Base-by-base conservation (phyloP, 1,140 invertebrate genomes). In the Cecropterus lyciades region DNA sequence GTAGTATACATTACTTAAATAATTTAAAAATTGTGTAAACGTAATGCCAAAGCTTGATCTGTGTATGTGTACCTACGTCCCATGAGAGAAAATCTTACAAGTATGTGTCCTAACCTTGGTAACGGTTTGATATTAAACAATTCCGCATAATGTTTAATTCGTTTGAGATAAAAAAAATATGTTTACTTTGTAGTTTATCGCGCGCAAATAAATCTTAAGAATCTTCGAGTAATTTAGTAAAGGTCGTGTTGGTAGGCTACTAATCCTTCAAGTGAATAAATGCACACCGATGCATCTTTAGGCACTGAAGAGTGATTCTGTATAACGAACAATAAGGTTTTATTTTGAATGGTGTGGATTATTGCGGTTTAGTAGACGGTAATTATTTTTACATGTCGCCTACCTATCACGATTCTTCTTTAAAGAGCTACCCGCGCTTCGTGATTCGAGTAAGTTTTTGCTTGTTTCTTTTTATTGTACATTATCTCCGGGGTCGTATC, bases 361-460 rank as follows among this genome's bases (percentile, higher is more conserved):
- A 27, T 43, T 59, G 46, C 56, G 42, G 55, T 57, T 40, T 30
- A 46, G 37, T 51, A 60, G 68, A 62, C 48, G 63, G 81, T 79
- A 79, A 84, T 84, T 83, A 86, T 80, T 86, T 79, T 70, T 76
- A 75, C 66, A 69, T 79, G 80, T 86, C 82, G 70, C 75, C 80
- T 80, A 84, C 78, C 72, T 84, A 84, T 84, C 82, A 75, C 62
- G 65, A 70, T 65, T 77, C 77, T 76, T 78, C 75, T 74, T 72
- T 81, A 74, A 79, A 77, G 72, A 67, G 83, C 76, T 82, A 80
- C 76, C 76, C 77, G 75, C 75, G 64, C 64, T 65, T 81, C 79
- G 77, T 82, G 76, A 69, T 74, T 75, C 71, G 42, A 65, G 62
- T 46, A 72, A 75, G 60, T 70, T 73, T 73, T 69, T 68, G 49